Evolutionary conservation across 2,113 vertebrate species (phyloP).

Genomic region (Lontra canadensis): DNA sequence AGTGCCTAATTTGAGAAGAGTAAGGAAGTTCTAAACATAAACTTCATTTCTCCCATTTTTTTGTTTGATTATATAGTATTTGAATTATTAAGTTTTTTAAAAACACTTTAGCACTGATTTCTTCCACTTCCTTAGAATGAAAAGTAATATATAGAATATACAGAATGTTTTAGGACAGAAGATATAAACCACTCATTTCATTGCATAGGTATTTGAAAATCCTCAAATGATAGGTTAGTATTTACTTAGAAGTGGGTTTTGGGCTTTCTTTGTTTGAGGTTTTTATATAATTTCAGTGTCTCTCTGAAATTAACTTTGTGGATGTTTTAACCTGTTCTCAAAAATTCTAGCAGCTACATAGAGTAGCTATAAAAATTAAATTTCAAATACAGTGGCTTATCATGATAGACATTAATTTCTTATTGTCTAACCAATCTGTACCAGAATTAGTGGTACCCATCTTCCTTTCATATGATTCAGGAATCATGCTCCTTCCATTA

Average conservation of each 20-base stretch:
- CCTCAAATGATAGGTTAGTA: neutral
- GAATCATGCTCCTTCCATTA: neutral
- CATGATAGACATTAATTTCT: neutral
- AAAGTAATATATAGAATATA: neutral
- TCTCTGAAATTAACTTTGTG: constrained; percentile 1
- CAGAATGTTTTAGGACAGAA: neutral
- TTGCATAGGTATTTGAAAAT: neutral
- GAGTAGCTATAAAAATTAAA: neutral
- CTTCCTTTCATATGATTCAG: neutral
- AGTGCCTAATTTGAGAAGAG: neutral
- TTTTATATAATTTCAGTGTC: neutral
- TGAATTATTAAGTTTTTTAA: neutral
- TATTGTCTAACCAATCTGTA: neutral
- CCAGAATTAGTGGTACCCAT: neutral
- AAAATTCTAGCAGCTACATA: neutral
- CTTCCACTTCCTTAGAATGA: neutral
- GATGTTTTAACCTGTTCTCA: neutral
- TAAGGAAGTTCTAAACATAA: neutral
- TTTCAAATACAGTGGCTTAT: neutral
- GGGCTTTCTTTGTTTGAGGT: neutral
- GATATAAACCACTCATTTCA: neutral
- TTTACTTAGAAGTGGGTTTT: neutral
- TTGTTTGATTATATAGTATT: neutral
- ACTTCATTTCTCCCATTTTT: neutral
- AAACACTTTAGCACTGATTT: neutral